Conservation (phyloP, 2,888 invertebrate genomes). For the Diaperis boleti region DNA sequence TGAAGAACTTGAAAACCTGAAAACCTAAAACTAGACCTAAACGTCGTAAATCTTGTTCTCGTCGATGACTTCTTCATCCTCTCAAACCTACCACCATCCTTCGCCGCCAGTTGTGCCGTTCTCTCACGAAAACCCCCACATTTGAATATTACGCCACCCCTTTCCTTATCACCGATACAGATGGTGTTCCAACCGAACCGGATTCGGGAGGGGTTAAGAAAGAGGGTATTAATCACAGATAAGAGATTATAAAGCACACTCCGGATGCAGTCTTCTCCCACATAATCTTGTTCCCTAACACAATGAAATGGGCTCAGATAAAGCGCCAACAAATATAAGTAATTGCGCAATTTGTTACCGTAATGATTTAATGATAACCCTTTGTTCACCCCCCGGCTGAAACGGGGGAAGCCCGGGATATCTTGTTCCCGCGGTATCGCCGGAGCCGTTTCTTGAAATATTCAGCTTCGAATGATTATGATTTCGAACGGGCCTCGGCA, state of each 20-base stretch:
- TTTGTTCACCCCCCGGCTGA: conserved; percentile 37
- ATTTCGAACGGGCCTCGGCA: background rate
- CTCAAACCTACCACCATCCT: too few species aligned
- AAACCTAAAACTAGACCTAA: too few species aligned
- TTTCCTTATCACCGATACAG: conserved; percentile 15
- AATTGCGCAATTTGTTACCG: conserved; percentile 44
- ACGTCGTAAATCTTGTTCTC: too few species aligned
- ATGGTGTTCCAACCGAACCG: conserved; percentile 23
- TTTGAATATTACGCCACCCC: conserved; percentile 2
- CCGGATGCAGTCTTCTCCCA: conserved; percentile 32
- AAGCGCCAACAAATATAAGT: conserved; percentile 42
- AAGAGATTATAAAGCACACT: conserved; percentile 36
- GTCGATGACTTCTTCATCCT: too few species aligned
- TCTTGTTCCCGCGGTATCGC: conserved; percentile 34
- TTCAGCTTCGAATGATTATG: background rate
- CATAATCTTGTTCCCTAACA: conserved; percentile 20
- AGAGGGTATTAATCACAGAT: conserved; percentile 37
- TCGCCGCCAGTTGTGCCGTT: background rate
- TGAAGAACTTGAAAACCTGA: too few species aligned
- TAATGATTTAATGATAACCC: conserved; percentile 43
- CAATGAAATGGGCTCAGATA: conserved; percentile 34
- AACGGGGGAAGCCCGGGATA: conserved; percentile 15
- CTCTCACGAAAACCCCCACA: background rate
- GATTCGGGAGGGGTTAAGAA: conserved; percentile 19
- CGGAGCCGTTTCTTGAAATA: too few species aligned